Conservation (phyloP, 2,888 invertebrate genomes). For the Leptopilina drosophilae region DNA sequence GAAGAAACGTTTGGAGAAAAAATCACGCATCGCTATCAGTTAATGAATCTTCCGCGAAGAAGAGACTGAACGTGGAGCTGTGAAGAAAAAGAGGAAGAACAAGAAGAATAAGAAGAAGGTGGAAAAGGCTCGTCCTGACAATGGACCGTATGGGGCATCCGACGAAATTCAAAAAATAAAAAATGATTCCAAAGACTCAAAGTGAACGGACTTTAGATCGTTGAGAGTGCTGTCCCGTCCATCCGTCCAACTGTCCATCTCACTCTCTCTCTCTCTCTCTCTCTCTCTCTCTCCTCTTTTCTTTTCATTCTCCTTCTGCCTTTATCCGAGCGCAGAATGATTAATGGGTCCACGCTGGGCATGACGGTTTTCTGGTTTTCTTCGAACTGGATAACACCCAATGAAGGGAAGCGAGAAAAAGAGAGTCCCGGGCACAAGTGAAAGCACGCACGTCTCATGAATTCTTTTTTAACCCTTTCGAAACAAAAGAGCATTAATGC, state of each 20-base stretch:
- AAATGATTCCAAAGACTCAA: slow-evolving; percentile 31
- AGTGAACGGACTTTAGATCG: not conserved
- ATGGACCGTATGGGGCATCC: slow-evolving; percentile 31
- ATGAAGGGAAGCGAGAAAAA: slow-evolving; percentile 46
- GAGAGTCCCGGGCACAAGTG: not conserved
- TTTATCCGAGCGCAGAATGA: slow-evolving; percentile 71
- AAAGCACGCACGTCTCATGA: slow-evolving; percentile 7
- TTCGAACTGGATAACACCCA: slow-evolving; percentile 52
- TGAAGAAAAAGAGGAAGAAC: not conserved
- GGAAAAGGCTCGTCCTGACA: slow-evolving; percentile 34
- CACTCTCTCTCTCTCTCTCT: slow-evolving; percentile 47
- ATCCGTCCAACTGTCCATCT: slow-evolving; percentile 63
- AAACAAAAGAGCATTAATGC: slow-evolving; percentile 9
- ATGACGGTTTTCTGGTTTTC: slow-evolving; percentile 67
- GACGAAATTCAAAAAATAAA: slow-evolving; percentile 39
- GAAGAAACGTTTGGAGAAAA: slow-evolving; percentile 41
- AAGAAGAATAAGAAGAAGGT: not conserved
- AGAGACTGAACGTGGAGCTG: slow-evolving; percentile 1
- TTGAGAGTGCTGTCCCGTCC: slow-evolving; percentile 31
- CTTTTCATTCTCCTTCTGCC: slow-evolving; percentile 54
- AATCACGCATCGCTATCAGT: slow-evolving; percentile 41
- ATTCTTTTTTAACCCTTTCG: slow-evolving; percentile 34
- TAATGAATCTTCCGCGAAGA: slow-evolving; percentile 38
- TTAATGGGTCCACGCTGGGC: slow-evolving; percentile 72
- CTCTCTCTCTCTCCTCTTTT: too few relatives aligned